These are phyloP conservation scores for Charina bottae DNA, from an alignment of 2,113 vertebrate genomes.

Conservation along the genomic window DNA sequence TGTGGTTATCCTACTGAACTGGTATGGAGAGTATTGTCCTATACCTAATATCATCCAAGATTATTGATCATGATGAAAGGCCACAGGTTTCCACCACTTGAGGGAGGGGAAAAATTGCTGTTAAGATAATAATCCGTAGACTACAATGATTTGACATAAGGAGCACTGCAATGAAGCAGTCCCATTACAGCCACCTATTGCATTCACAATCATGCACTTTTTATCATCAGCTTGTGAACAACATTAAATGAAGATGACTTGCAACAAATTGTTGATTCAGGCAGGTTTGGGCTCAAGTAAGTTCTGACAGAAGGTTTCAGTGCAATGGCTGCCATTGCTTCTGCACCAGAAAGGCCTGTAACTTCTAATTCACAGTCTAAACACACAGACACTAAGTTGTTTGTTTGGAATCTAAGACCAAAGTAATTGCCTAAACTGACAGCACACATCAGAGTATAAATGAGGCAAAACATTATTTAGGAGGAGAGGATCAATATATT, in stretches of 20 bases:
- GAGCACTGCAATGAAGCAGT: not conserved
- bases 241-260: not conserved
- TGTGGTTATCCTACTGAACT: not conserved
- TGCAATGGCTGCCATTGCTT: not conserved
- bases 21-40: not conserved
- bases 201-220: not conserved
- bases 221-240: not conserved
- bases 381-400: not conserved
- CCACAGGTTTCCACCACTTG: not conserved
- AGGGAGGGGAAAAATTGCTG: not conserved
- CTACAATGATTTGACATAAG: not conserved
- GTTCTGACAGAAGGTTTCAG: rapidly evolving
- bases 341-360: not conserved
- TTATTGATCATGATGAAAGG: not conserved
- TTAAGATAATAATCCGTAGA: not conserved
- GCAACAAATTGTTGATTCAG: not conserved
- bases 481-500: not conserved
- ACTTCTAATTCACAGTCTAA: constrained; percentile 22
- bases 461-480: constrained; percentile 25
- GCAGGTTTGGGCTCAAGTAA: not conserved
- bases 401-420: constrained; percentile 11
- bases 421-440: constrained; percentile 24
- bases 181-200: not conserved
- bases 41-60: not conserved
- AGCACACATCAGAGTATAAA: not conserved